Percentiles rank a stretch among this genome's conserved stretches.
Evolutionary conservation across 2,113 vertebrate species (phyloP).

Genomic region (Actenoides hombroni): DNA sequence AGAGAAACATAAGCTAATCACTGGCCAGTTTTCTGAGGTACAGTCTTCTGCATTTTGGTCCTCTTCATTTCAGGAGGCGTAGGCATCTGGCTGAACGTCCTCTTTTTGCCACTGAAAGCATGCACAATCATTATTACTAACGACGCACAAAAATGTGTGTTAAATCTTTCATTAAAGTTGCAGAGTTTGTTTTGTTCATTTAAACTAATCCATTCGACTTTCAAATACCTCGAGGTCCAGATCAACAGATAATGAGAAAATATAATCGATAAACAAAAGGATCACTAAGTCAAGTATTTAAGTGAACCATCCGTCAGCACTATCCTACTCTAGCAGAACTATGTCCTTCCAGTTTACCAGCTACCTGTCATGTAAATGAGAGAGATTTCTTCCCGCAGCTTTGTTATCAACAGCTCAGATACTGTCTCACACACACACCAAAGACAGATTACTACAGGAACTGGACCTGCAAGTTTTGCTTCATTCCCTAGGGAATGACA

Average conservation of each 20-base stretch:
- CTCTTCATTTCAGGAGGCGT: neutral
- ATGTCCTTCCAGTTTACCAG: neutral
- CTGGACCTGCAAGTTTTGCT: neutral
- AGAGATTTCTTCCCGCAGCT: neutral
- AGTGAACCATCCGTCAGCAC: neutral
- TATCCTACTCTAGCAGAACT: neutral
- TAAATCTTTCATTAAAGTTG: neutral
- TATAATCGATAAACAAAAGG: neutral
- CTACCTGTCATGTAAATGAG: neutral
- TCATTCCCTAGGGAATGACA: neutral
- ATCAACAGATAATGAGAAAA: neutral
- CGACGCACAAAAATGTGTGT: neutral
- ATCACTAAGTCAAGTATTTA: neutral
- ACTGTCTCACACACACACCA: neutral
- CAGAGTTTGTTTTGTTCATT: neutral
- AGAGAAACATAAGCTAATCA: neutral
- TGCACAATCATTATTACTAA: accelerated
- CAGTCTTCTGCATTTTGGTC: neutral
- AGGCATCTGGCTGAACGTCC: neutral
- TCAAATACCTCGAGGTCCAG: neutral
- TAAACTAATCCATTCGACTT: neutral
- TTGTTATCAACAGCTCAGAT: neutral
- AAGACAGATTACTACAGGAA: neutral
- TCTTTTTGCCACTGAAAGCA: neutral
- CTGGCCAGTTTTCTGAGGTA: neutral